These are phyloP conservation scores for Syngnathus scovelli DNA, from an alignment of 2,113 vertebrate species.

Conservation along the genomic window DNA sequence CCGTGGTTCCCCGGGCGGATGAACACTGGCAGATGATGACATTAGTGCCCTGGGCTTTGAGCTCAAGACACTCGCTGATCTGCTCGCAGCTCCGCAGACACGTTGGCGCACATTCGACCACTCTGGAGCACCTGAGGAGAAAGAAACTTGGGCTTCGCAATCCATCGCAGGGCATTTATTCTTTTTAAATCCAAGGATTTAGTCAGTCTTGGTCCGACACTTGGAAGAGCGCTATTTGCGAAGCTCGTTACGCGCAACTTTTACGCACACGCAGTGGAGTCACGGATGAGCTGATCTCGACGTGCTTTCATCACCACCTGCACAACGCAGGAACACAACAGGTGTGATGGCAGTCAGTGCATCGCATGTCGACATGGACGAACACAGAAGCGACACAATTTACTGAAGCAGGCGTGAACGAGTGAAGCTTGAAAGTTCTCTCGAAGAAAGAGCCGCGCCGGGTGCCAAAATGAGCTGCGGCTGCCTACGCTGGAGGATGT, in stretches of 20 bases:
- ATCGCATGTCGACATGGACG: conserved; percentile 42
- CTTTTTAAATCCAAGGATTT: neutral
- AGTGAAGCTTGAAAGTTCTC: conserved; percentile 39
- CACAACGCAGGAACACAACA: conserved; percentile 29
- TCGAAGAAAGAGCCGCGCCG: conserved; percentile 34
- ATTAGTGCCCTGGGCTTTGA: conserved; percentile 58
- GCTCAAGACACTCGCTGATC: conserved; percentile 58
- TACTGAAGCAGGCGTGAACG: conserved; percentile 32
- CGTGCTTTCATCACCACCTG: conserved; percentile 13
- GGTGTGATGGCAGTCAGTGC: conserved; percentile 44
- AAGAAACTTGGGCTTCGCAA: conserved; percentile 4
- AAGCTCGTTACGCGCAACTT: conserved; percentile 57
- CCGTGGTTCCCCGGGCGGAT: conserved; percentile 54
- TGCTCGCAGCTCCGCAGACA: conserved; percentile 38
- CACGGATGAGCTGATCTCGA: conserved; percentile 21
- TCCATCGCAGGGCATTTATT: too few relatives aligned
- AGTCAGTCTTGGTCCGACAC: neutral
- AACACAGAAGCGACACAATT: conserved; percentile 18
- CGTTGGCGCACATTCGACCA: conserved; percentile 14
- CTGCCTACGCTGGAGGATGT: conserved; percentile 52
- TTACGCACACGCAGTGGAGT: conserved; percentile 42
- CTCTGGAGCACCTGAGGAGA: conserved; percentile 24
- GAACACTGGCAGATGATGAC: conserved; percentile 61
- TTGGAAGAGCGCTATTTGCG: neutral
- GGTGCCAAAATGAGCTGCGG: conserved; percentile 65